Conservation (phyloP, 2,888 invertebrate genomes). For the Eubasilissa splendida region DNA sequence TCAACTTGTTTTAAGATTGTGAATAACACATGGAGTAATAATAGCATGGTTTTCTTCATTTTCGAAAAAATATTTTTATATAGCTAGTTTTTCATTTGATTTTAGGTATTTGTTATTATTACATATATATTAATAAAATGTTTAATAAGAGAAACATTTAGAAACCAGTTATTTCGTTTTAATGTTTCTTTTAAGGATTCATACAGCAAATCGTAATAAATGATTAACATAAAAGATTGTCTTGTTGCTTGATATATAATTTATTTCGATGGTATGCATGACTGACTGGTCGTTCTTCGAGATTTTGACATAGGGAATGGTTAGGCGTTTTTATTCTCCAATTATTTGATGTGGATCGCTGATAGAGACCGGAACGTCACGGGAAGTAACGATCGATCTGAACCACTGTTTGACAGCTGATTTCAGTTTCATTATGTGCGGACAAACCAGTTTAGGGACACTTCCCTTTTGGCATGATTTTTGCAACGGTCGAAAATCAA, state of each 20-base stretch:
- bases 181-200: constrained; percentile 6
- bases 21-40: too few relatives aligned
- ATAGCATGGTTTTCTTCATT: too few relatives aligned
- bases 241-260: constrained; percentile 9
- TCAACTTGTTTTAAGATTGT: too few relatives aligned
- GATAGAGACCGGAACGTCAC: constrained; percentile 47
- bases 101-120: too few relatives aligned
- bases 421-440: constrained; percentile 55
- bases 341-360: constrained; percentile 36
- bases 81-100: too few relatives aligned
- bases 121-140: too few relatives aligned
- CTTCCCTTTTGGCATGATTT: constrained; percentile 36
- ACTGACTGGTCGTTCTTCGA: constrained; percentile 40
- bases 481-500: constrained; percentile 51
- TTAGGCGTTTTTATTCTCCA: constrained; percentile 14
- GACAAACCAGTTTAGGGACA: constrained; percentile 56
- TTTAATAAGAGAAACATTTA: too few relatives aligned
- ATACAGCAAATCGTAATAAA: constrained; percentile 36
- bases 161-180: too few relatives aligned
- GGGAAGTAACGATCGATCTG: constrained; percentile 54
- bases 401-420: constrained; percentile 52
- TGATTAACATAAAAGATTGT: constrained; percentile 47
- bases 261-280: constrained; percentile 36
- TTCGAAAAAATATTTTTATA: too few relatives aligned
- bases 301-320: constrained; percentile 47